Base-by-base conservation (phyloP, 2,888 invertebrate species). In the Eumacrocentrus americanus region DNA sequence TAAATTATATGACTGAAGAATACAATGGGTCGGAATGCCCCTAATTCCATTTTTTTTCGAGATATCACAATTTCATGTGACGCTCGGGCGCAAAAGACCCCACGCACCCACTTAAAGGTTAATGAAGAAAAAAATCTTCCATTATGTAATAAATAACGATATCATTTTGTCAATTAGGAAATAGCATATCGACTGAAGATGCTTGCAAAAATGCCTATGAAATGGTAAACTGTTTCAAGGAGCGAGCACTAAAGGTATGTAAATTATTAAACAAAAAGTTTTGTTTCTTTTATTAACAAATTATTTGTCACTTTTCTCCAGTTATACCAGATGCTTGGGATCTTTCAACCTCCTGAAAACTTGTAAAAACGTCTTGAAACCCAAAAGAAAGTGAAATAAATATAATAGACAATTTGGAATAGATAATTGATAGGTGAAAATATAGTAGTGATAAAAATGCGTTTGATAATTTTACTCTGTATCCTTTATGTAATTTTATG, bases 301-400 rank as follows among this genome's bases (percentile, higher is more conserved):
- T 42, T 22, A 51, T 22, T 54, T 25, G 20, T n/a, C 7, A 34
- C 20, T 4, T 44, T 40, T 29, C 61, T 57, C 11, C 53, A 65
- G 65, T 29, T 57, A 6, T 59, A 58, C 23, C 35, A 38, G 14
- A 38, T 47, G 25, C 23, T 65, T 22, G 65, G 59, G 5, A 7
- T 65, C 12, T 59, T 57, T 38, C 58, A 51, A 11, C 38, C 59
- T 7, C 59, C 57, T n/a, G 3, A 2, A 4, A 29, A 29, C 29
- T 22, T 16, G 3, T 16, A 3, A 12, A 40, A 40, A 2, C 5
- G 3, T 12, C 14, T 3, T 7, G 18, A 40, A 16, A 16, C 14
- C 18, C 16, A 40, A 14, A 16, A 35, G 9, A 3, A 3, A n/a
- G 9, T 35, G 9, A 35, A 35, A 35, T 5, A 5, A 7, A 7